phyloP scores from a whole-genome alignment of 2,797 vertebrate genomes.

The Sebastes itinus region DNA sequence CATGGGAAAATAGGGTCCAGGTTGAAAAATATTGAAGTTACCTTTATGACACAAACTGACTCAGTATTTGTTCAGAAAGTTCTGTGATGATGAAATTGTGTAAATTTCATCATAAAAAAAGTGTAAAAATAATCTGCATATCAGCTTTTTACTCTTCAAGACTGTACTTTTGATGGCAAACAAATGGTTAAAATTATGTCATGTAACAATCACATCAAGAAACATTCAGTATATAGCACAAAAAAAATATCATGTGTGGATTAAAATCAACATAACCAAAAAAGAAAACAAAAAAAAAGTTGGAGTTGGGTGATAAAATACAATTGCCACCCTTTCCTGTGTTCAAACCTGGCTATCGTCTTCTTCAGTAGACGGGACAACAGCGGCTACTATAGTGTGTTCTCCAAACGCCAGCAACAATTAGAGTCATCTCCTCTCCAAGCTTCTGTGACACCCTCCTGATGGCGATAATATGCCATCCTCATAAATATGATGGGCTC shows the following conservation, averaged over 20 bases:
- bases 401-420: constrained; percentile 63
- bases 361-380: constrained; percentile 1
- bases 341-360: neutral
- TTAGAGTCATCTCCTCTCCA: constrained; percentile 58
- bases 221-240: neutral
- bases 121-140: neutral
- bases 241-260: neutral
- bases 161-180: neutral
- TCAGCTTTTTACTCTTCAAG: neutral
- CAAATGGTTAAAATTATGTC: neutral
- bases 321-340: neutral
- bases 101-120: too few relatives aligned
- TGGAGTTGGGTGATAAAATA: neutral
- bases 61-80: neutral
- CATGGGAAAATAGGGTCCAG: neutral
- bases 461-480: constrained; percentile 69
- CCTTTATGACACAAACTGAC: neutral
- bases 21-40: neutral
- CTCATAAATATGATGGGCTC: constrained; percentile 76
- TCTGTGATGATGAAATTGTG: neutral
- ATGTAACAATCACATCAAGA: neutral
- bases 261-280: neutral
- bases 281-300: neutral
- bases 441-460: constrained; percentile 70
- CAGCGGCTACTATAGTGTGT: constrained; percentile 15